phyloP scores from a whole-genome alignment of 2,113 vertebrate genomes.

The Smithornis capensis region DNA sequence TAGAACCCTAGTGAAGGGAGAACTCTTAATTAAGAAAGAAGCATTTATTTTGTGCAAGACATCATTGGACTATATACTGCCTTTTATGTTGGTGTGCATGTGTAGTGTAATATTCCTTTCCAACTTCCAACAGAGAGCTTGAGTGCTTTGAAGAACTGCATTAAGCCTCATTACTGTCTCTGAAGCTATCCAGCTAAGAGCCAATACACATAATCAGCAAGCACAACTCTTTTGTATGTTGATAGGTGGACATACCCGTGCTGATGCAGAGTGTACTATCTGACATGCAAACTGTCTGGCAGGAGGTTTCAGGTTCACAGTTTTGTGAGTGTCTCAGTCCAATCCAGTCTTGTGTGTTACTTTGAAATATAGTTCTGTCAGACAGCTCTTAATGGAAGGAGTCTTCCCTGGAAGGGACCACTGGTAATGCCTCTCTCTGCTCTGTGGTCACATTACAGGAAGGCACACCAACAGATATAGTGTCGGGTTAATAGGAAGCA shows the following conservation, averaged over 20 bases:
- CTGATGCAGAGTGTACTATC: not conserved
- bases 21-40: not conserved
- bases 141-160: not conserved
- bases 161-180: not conserved
- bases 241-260: fast-evolving
- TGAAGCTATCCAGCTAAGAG: not conserved
- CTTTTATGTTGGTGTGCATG: not conserved
- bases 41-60: not conserved
- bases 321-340: not conserved
- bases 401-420: not conserved
- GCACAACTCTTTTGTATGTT: not conserved
- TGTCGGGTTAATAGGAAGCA: not conserved
- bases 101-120: not conserved
- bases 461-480: not conserved
- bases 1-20: not conserved
- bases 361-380: not conserved
- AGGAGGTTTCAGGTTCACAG: not conserved
- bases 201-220: not conserved
- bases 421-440: not conserved
- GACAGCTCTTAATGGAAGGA: not conserved
- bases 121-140: not conserved
- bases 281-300: not conserved
- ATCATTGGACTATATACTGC: not conserved
- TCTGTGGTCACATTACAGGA: not conserved
- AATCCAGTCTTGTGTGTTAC: not conserved